A percentile compares a stretch with the other conserved stretches of the same genome.
Conservation (phyloP, 2,888 invertebrate species). For the Nudaria mundana region DNA sequence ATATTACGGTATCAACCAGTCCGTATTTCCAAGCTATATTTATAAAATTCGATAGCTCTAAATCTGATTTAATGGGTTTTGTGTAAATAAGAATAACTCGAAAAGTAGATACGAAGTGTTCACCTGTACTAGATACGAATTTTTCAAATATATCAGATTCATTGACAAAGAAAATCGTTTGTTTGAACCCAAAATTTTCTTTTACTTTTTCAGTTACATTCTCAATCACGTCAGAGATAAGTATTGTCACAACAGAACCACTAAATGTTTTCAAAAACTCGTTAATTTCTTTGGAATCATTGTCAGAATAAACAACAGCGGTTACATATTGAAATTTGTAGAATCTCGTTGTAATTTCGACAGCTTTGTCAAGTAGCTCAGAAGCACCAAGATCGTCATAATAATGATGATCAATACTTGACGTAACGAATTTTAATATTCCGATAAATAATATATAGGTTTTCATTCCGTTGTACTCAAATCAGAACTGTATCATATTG, state of each 20-base stretch:
- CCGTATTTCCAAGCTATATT: constrained; percentile 47
- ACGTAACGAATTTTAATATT: constrained; percentile 5
- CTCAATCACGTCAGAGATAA: constrained; percentile 21
- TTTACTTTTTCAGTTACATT: constrained; percentile 18
- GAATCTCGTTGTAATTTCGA: constrained; percentile 36
- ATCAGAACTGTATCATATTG: neutral
- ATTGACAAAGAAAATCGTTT: constrained; percentile 46
- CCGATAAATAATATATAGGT: neutral
- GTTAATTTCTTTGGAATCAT: constrained; percentile 25
- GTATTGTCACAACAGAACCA: constrained; percentile 34
- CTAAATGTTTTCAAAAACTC: constrained; percentile 36
- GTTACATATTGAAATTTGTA: constrained; percentile 36
- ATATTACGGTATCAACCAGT: constrained; percentile 45
- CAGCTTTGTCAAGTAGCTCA: constrained; percentile 33
- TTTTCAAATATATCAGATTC: constrained; percentile 36
- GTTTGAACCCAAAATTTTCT: constrained; percentile 31
- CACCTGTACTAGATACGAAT: constrained; percentile 35
- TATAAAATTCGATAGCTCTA: constrained; percentile 30
- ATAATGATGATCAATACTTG: neutral
- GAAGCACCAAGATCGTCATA: constrained; percentile 5
- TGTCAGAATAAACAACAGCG: constrained; percentile 40
- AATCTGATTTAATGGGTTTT: constrained; percentile 13
- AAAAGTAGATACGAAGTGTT: constrained; percentile 34
- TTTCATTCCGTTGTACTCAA: constrained; percentile 5
- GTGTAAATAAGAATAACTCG: constrained; percentile 42